Conservation (phyloP, 1,140 invertebrate genomes). For the Episyrphus balteatus region DNA sequence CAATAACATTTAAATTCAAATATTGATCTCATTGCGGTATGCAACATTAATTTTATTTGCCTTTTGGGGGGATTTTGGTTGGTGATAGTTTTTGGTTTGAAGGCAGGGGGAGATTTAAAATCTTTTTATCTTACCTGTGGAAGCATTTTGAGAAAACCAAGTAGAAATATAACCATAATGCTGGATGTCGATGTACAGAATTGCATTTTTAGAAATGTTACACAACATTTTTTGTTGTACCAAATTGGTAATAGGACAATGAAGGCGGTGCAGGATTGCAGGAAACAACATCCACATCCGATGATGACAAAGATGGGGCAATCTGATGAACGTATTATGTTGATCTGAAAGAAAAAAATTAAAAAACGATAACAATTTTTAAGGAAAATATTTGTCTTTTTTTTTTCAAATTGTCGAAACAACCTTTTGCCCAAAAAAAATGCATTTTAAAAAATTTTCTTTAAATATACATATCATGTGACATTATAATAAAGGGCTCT, state of each 20-base stretch:
- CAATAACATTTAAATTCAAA: no score
- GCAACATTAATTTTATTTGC: no score
- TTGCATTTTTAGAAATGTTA: slow-evolving; percentile 56
- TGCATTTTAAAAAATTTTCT: no score
- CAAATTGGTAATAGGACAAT: slow-evolving; percentile 46
- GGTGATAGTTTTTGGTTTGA: no score
- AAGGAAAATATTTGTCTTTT: no score
- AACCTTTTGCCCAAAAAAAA: no score
- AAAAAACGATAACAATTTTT: not conserved
- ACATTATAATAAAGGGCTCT: no score
- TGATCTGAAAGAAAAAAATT: slow-evolving; percentile 10
- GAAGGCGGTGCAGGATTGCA: slow-evolving; percentile 44
- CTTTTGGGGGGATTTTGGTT: no score
- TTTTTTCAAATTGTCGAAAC: no score
- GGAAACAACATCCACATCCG: slow-evolving; percentile 47
- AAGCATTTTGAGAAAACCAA: slow-evolving; percentile 44
- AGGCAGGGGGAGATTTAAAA: no score
- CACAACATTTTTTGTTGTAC: slow-evolving; percentile 47
- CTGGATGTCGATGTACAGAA: slow-evolving; percentile 48
- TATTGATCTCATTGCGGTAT: no score
- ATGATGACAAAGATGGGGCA: slow-evolving; percentile 43
- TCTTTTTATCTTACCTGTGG: slow-evolving; percentile 43
- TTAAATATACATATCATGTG: no score
- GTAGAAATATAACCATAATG: slow-evolving; percentile 51
- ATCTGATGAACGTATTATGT: slow-evolving; percentile 12